Evolutionary conservation across 2,888 invertebrate genomes (phyloP), one percentile per base, ranked within the genome.

Genomic region (Phytoseiulus persimilis): DNA sequence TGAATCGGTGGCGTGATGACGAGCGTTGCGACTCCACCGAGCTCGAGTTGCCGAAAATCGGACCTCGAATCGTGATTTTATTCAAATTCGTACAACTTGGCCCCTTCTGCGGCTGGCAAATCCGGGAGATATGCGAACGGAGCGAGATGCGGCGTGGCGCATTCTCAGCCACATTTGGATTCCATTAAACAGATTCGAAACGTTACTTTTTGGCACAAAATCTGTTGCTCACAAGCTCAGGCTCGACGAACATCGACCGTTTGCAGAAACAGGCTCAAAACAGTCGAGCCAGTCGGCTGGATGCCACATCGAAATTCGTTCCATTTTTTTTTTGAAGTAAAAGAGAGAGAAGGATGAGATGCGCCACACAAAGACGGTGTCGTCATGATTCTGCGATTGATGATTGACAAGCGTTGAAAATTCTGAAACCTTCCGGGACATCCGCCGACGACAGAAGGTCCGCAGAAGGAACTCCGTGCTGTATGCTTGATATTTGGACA

Each of bases 341-440:
- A 23, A 3, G 65, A 65, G 65, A 65, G 65, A 65, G 65, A 18
- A 28, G 65, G 65, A 65, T 18, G 65, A 65, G 65, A 65, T 65
- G 65, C 65, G 65, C 65, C 14, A 28, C 65, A 65, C 65, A 65
- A 65, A 65, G 65, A 65, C 65, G 65, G 23, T 23, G 65, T 65
- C 65, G 65, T 65, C 65, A 65, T 65, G 65, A 65, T 11, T 65
- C 65, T 65, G 65, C 65, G 65, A 65, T 65, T 65, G 65, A 65
- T 65, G 65, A 65, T 65, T 65, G 65, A 65, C 65, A 65, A 65
- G 65, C 65, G 65, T 65, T 65, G 65, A 65, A 28, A 65, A 65
- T 65, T 65, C 65, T 65, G 65, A 65, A 65, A 65, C 65, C 65
- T 65, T 65, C 65, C 65, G 65, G 65, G 65, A 65, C 65, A 65